Percentiles rank a stretch among this genome's conserved stretches.
Conservation (phyloP, 2,888 invertebrate species). For the Caenorhabditis macrosperma region DNA sequence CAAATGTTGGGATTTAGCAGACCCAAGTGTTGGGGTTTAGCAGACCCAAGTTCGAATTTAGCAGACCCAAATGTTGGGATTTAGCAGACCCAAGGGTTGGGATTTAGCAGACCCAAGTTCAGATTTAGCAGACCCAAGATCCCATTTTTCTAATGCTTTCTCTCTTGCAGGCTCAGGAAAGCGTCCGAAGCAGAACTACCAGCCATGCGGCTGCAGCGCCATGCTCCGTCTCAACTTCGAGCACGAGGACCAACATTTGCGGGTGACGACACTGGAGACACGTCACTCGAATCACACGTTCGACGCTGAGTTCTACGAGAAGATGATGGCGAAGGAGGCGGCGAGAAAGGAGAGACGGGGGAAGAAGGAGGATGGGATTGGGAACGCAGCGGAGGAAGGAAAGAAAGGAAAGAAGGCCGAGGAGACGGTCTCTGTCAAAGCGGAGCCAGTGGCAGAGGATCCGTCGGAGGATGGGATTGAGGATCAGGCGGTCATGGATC, state of each 20-base stretch:
- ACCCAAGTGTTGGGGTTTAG: too few relatives aligned
- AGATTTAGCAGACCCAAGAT: too few relatives aligned
- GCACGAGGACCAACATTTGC: conserved; percentile 66
- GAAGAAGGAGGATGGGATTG: too few relatives aligned
- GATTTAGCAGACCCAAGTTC: too few relatives aligned
- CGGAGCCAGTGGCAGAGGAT: not conserved
- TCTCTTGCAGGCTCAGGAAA: conserved; percentile 73
- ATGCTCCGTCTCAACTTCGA: conserved; percentile 77
- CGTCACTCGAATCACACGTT: conserved; percentile 62
- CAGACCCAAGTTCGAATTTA: too few relatives aligned
- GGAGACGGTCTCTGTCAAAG: not conserved
- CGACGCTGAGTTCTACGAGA: conserved; percentile 32
- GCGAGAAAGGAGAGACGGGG: too few relatives aligned
- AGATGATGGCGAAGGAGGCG: conserved; percentile 31
- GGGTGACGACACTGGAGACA: conserved; percentile 59
- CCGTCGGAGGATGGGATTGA: not conserved
- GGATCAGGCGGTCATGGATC: not conserved
- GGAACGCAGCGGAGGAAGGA: too few relatives aligned
- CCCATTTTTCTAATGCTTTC: too few relatives aligned
- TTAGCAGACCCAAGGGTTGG: too few relatives aligned
- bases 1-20: too few relatives aligned
- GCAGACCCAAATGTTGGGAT: too few relatives aligned
- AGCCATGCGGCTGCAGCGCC: conserved; percentile 78
- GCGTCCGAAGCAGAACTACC: conserved; percentile 79
- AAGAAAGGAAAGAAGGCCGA: too few relatives aligned